phyloP scores from a whole-genome alignment of 2,888 invertebrate genomes.

The Aleiodes leptofemur region DNA sequence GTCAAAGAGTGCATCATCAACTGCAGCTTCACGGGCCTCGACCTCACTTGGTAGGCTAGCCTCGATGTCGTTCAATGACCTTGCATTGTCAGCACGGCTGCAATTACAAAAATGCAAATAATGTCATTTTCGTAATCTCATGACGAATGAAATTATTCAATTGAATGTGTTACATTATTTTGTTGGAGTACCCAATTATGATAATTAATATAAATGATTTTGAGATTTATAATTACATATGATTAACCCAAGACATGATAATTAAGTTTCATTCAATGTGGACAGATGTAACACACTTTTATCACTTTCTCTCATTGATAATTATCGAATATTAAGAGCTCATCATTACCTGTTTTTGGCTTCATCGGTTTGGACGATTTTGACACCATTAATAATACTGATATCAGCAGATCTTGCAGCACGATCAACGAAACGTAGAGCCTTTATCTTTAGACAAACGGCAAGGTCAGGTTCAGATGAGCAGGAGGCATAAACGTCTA shows the following conservation, averaged over 20 bases:
- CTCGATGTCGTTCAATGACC: slow-evolving; percentile 80
- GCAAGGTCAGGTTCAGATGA: slow-evolving; percentile 80
- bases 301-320: background rate
- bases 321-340: background rate
- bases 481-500: slow-evolving; percentile 77
- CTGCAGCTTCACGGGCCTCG: slow-evolving; percentile 83
- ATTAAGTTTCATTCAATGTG: no score
- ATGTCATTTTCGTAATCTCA: background rate
- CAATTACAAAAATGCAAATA: slow-evolving; percentile 47
- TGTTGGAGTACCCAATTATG: background rate
- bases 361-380: slow-evolving; percentile 76
- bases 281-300: background rate
- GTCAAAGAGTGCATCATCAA: slow-evolving; percentile 85
- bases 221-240: no score
- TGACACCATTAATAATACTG: slow-evolving; percentile 74
- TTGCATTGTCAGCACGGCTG: slow-evolving; percentile 75
- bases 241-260: no score
- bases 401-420: slow-evolving; percentile 79
- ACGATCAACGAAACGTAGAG: slow-evolving; percentile 85
- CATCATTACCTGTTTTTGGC: slow-evolving; percentile 70
- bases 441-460: slow-evolving; percentile 87
- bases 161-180: background rate
- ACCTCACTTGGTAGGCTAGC: slow-evolving; percentile 82
- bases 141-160: slow-evolving; percentile 7
- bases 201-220: background rate